Conservation (phyloP, 2,113 vertebrate genomes). For the Aythya baeri region DNA sequence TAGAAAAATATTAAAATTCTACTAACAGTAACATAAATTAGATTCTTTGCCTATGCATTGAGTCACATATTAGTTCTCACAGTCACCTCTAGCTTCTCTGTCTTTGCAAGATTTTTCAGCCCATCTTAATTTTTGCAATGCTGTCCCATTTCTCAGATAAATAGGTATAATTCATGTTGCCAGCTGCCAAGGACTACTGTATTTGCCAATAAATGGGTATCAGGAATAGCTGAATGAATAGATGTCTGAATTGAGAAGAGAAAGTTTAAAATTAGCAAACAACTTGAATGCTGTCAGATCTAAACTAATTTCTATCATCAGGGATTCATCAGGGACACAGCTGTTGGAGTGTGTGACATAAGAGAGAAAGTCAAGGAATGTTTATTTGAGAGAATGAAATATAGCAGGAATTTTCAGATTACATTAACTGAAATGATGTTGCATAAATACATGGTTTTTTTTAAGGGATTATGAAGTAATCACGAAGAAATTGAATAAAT, state of each 20-base stretch:
- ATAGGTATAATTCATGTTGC: conserved; percentile 38
- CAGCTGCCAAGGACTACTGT: conserved; percentile 32
- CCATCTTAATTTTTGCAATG: not conserved
- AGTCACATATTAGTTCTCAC: not conserved
- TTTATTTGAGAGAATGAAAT: conserved; percentile 40
- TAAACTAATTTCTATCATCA: conserved; percentile 42
- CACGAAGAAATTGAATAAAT: not conserved
- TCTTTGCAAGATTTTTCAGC: not conserved
- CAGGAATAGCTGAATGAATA: conserved; percentile 39
- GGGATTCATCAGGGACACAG: conserved; percentile 51
- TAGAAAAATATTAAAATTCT: not conserved
- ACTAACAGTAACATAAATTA: not conserved
- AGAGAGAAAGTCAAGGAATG: conserved; percentile 36
- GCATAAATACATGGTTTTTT: not conserved
- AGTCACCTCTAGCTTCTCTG: not conserved
- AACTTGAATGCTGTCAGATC: conserved; percentile 47
- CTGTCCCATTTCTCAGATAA: conserved; percentile 3
- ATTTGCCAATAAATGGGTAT: conserved; percentile 19
- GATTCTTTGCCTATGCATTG: not conserved
- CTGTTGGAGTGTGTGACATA: conserved; percentile 38
- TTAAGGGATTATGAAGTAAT: not conserved
- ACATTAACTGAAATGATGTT: conserved; percentile 51
- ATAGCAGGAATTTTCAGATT: conserved; percentile 32
- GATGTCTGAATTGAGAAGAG: conserved; percentile 1
- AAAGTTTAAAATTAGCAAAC: conserved; percentile 69